Evolutionary conservation across 2,888 invertebrate species (phyloP), one percentile per base, ranked within the genome.

Genomic region (Cyclophora punctaria): DNA sequence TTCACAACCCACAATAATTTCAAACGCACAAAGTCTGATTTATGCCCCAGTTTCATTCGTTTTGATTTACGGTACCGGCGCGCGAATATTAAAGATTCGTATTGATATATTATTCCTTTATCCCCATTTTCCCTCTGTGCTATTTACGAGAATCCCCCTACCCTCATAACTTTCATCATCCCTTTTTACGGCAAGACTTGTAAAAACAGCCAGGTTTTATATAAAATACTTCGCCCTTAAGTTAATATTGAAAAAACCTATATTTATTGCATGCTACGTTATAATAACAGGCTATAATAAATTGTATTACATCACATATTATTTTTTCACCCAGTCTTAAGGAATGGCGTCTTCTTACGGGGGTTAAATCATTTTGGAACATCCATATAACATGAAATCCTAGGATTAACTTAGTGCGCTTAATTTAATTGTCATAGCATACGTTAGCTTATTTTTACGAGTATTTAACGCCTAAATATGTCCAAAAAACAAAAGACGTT

Each of bases 101-200:
- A 88, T 86, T 88, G 87, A 87, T 87, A 87, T 87, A 88, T 88
- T 88, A 86, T 86, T 83, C 84, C 83, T 85, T 85, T 85, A 86
- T 88, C 84, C 87, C 76, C 73, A 78, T 84, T 20, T 86, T 78
- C 83, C 82, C 81, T 77, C 75, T 75, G 75, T 75, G 80, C 82
- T 85, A 87, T 87, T 87, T 87, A 86, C 84, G 85, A 78, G 83
- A 78, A 69, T 76, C 77, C 75, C 78, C 83, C 80, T 69, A 79
- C 83, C 80, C 82, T 83, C 83, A 82, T 86, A 86, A 85, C 84
- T 85, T 86, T 78, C 79, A 78, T 76, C 80, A 81, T 82, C 83
- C 78, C 56, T 56, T 79, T 85, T 85, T 83, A 81, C 78, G 73
- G 75, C 60, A 65, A 71, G 78, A 78, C 83, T 83, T 87, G 83